Percentiles rank a stretch among this genome's conserved stretches.
These are phyloP conservation scores for Marisa cornuarietis DNA, from an alignment of 1,140 invertebrate species.

Conservation along the genomic window DNA sequence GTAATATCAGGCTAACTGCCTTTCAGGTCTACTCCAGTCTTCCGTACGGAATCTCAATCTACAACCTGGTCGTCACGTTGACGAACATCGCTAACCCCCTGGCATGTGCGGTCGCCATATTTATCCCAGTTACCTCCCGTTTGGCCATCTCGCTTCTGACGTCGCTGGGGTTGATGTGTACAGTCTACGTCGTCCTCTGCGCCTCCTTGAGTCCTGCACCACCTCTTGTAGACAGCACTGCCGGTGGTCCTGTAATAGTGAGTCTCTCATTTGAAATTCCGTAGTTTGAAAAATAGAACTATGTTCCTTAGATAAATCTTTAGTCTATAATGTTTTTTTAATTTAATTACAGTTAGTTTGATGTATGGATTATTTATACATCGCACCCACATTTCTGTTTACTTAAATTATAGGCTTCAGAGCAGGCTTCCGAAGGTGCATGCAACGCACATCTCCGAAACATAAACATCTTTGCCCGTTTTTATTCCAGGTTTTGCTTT, in stretches of 20 bases:
- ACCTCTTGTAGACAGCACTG: conserved; percentile 71
- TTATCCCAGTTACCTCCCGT: conserved; percentile 73
- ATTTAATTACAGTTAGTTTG: conserved; percentile 4
- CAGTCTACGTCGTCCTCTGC: conserved; percentile 75
- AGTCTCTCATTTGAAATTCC: conserved; percentile 56
- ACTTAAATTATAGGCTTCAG: conserved; percentile 17
- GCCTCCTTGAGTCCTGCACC: conserved; percentile 80
- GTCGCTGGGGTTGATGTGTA: conserved; percentile 67
- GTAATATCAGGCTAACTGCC: no score
- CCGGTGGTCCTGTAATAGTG: conserved; percentile 77
- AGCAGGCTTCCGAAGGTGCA: no score
- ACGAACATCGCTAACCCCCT: conserved; percentile 84
- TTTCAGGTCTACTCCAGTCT: conserved; percentile 82
- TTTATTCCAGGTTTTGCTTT: conserved; percentile 73
- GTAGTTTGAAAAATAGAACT: conserved; percentile 14
- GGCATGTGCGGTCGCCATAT: conserved; percentile 85
- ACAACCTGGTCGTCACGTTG: conserved; percentile 84
- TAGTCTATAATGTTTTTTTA: conserved; percentile 8
- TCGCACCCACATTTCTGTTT: conserved; percentile 11
- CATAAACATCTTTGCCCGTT: no score
- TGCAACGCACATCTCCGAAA: no score
- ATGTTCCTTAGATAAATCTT: conserved; percentile 11
- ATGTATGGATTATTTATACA: background rate
- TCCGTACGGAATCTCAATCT: conserved; percentile 83
- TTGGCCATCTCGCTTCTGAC: conserved; percentile 71